Base-by-base conservation (phyloP, 2,113 vertebrate genomes). In the Pithys albifrons region DNA sequence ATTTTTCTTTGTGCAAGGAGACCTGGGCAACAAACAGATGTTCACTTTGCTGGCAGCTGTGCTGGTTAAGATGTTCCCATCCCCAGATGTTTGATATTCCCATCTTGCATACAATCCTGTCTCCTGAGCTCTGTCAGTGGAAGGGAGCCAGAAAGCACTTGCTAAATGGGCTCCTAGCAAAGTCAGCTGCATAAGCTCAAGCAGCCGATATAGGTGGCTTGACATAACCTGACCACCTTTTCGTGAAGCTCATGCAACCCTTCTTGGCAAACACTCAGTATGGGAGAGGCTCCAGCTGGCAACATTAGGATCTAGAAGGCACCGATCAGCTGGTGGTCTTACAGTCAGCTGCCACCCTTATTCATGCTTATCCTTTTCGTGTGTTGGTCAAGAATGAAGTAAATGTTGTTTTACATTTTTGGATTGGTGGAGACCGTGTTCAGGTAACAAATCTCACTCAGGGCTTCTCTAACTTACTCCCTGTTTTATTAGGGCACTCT, bases 21-120 rank as follows among this genome's bases (percentile, higher is more conserved):
- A 61, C 52, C 91, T 96, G 79, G 52, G 33, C 86, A 86, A 52
- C 15, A 74, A 69, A 51, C 88, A 86, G 78, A 80, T 94, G 72
- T 91, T 91, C 67, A 24, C 37, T 93, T 83, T 90, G 64, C 51
- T 0, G 1, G 57, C 92, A 94, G 88, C 88, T 90, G 91, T 90
- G 72, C 79, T 90, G 72, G 58, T 93, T 88, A 58, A 76, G 57
- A 29, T 51, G 64, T 88, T 94, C 43, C 83, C 54, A 54, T 74
- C 39, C 39, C 75, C 48, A 80, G 59, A 90, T 29, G 55, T 92
- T 91, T 0, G 0, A 39, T 94, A 86, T 66, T 95, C 79, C 85
- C 72, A 70, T 92, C 79, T 71, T 80, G 46, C 16, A 2, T 61
- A 19, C 0, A 11, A 83, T 91, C 29, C 43, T 45, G 41, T 85